Evolutionary conservation across 2,113 vertebrate species (phyloP).

Genomic region (Petrocephalus zakoni): DNA sequence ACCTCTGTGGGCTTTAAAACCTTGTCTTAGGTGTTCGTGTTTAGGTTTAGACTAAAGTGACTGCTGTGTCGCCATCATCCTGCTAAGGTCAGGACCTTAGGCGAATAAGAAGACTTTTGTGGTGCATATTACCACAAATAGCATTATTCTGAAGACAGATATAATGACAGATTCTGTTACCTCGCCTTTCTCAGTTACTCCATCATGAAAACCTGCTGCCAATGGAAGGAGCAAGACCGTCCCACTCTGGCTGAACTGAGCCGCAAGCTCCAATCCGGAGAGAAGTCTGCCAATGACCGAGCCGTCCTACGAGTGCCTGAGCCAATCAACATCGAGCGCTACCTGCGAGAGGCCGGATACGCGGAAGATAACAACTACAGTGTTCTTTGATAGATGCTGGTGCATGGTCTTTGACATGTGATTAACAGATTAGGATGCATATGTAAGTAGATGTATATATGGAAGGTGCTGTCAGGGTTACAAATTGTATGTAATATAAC

Average conservation of each 20-base stretch:
- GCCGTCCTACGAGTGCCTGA: constrained; percentile 69
- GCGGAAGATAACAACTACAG: constrained; percentile 60
- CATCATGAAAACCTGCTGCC: constrained; percentile 81
- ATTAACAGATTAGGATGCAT: constrained; percentile 25
- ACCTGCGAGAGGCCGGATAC: constrained; percentile 63
- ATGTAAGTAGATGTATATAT: constrained; percentile 23
- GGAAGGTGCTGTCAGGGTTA: constrained; percentile 34
- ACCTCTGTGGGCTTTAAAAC: background rate
- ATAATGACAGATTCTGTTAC: background rate
- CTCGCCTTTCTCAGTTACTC: constrained; percentile 57
- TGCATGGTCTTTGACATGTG: background rate
- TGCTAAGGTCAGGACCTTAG: background rate
- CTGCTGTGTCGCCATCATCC: background rate
- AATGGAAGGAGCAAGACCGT: constrained; percentile 70
- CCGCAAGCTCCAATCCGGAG: constrained; percentile 56
- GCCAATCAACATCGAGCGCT: constrained; percentile 53
- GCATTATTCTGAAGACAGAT: background rate
- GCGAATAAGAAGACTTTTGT: background rate
- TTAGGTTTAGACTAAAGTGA: background rate
- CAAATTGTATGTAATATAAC: constrained; percentile 15
- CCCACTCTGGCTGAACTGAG: constrained; percentile 60
- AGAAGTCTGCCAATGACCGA: constrained; percentile 68
- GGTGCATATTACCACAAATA: background rate
- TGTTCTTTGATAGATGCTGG: constrained; percentile 51
- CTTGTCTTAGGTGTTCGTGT: background rate